A percentile compares a stretch with the other conserved stretches of the same genome.
phyloP scores from a whole-genome alignment of 2,113 vertebrate species.

The Cryptomyrus ogoouensis region DNA sequence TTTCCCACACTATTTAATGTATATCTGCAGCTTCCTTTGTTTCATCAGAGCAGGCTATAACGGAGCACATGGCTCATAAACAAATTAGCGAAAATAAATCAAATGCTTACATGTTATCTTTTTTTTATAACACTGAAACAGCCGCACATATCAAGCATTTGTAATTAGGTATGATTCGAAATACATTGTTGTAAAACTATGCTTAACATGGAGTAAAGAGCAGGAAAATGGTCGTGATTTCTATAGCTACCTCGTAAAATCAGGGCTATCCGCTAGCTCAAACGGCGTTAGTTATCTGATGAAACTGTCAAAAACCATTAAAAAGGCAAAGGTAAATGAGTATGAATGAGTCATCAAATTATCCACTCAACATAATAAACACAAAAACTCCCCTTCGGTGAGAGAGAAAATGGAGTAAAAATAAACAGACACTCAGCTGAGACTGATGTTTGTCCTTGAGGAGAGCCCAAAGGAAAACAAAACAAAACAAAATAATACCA shows the following conservation, averaged over 20 bases:
- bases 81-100: not conserved
- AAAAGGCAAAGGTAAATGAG: not conserved
- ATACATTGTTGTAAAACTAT: not conserved
- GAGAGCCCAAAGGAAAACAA: not conserved
- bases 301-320: not conserved
- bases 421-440: not conserved
- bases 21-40: not conserved
- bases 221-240: not conserved
- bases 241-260: not conserved
- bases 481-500: not conserved
- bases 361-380: not conserved
- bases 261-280: not conserved
- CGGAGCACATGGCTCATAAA: not conserved
- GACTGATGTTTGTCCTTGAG: not conserved
- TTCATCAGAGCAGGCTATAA: not conserved
- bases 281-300: not conserved
- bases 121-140: not conserved
- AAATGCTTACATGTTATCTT: not conserved
- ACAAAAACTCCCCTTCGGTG: not conserved
- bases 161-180: not conserved
- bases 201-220: not conserved
- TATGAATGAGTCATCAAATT: not conserved
- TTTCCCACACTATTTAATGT: not conserved
- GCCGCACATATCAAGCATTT: not conserved
- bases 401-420: not conserved